Conservation (phyloP, 2,797 vertebrate genomes). For the Crocodylus rhombifer region DNA sequence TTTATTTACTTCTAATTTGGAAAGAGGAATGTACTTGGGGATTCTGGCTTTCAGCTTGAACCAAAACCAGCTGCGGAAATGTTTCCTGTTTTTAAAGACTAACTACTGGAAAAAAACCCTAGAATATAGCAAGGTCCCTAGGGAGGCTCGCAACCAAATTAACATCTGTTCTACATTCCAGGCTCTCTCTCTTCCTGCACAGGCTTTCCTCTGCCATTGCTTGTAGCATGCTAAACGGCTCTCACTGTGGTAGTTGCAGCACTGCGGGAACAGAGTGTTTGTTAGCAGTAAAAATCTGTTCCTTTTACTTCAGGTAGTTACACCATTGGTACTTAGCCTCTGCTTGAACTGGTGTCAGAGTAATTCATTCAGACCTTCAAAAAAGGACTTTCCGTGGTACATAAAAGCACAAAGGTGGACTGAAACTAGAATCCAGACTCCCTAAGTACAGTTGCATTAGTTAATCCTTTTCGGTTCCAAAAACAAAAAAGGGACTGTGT, state of each 20-base stretch:
- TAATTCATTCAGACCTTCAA: neutral
- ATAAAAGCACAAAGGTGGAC: neutral
- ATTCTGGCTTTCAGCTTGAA: neutral
- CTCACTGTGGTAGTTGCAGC: neutral
- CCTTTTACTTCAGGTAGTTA: neutral
- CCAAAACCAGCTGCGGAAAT: fast-evolving
- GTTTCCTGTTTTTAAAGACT: conserved; percentile 11
- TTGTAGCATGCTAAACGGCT: neutral
- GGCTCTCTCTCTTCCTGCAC: neutral
- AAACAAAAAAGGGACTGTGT: neutral
- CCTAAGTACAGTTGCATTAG: neutral
- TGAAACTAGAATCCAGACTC: neutral
- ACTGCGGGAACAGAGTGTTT: neutral
- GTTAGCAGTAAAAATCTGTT: neutral
- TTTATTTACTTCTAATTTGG: neutral
- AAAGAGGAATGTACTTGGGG: neutral
- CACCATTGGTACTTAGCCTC: neutral
- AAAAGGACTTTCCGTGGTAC: neutral
- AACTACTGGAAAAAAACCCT: neutral
- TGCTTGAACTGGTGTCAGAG: neutral
- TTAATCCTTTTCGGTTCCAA: neutral
- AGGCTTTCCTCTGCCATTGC: neutral
- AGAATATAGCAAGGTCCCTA: neutral
- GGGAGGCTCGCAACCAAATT: neutral
- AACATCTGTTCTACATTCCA: neutral